phyloP scores from a whole-genome alignment of 2,888 invertebrate genomes.

The Papilio elwesi region DNA sequence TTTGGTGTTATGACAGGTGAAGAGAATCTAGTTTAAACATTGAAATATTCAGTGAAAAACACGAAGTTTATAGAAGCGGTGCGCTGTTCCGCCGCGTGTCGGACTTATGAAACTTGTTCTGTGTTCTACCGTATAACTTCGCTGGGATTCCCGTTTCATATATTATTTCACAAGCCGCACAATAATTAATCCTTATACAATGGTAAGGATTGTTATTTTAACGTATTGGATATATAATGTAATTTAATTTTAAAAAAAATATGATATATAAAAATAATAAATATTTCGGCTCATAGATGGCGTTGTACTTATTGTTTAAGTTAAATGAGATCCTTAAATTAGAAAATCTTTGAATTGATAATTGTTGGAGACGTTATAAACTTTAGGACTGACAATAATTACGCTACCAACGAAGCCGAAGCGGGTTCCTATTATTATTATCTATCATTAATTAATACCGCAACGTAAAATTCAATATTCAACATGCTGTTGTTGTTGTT shows the following conservation, averaged over 20 bases:
- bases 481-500: conserved; percentile 6
- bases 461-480: not conserved
- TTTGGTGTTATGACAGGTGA: not conserved
- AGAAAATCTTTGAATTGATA: no score
- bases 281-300: not conserved
- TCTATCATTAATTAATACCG: not conserved
- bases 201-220: not conserved
- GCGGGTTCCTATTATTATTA: not conserved
- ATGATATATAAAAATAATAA: not conserved
- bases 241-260: not conserved
- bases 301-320: not conserved
- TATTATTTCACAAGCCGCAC: not conserved
- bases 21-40: conserved; percentile 8
- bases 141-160: conserved; percentile 2
- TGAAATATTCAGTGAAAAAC: conserved; percentile 13
- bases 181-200: conserved; percentile 1
- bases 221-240: not conserved
- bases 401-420: no score
- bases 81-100: conserved; percentile 60
- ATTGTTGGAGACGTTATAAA: no score
- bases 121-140: conserved; percentile 35
- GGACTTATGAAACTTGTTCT: conserved; percentile 71
- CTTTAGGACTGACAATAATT: no score
- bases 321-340: no score
- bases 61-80: conserved; percentile 15